These are phyloP conservation scores for Orthosia gothica DNA, from an alignment of 2,888 invertebrate species.

Conservation along the genomic window DNA sequence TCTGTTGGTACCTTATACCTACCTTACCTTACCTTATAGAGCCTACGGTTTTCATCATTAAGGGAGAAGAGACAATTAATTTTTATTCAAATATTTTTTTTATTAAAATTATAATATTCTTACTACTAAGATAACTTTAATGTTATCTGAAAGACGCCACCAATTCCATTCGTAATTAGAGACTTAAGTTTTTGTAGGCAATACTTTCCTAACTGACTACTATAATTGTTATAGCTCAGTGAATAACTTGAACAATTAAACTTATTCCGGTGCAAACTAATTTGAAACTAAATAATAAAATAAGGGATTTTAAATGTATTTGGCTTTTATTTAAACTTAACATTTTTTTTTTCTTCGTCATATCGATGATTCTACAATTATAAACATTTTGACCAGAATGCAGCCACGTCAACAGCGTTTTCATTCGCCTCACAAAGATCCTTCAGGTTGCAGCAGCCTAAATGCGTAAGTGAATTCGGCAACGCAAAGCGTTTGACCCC, in stretches of 20 bases:
- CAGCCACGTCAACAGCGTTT: too few relatives aligned
- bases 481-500: too few relatives aligned
- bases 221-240: constrained; percentile 26
- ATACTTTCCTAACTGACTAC: constrained; percentile 29
- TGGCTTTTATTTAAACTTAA: not conserved
- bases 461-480: too few relatives aligned
- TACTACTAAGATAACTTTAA: too few relatives aligned
- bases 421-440: too few relatives aligned
- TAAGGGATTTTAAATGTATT: constrained; percentile 1
- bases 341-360: too few relatives aligned
- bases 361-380: too few relatives aligned
- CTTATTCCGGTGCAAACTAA: constrained; percentile 30
- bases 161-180: constrained; percentile 33
- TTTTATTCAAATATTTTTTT: not conserved
- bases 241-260: constrained; percentile 29
- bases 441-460: too few relatives aligned
- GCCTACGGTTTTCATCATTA: not conserved
- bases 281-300: constrained; percentile 14
- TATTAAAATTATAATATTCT: not conserved
- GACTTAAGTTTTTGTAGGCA: constrained; percentile 21
- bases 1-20: not conserved
- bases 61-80: not conserved
- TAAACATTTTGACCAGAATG: too few relatives aligned
- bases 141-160: constrained; percentile 8
- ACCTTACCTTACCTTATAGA: too few relatives aligned